phyloP scores from a whole-genome alignment of 2,113 vertebrate genomes.

The Bubo scandiacus region DNA sequence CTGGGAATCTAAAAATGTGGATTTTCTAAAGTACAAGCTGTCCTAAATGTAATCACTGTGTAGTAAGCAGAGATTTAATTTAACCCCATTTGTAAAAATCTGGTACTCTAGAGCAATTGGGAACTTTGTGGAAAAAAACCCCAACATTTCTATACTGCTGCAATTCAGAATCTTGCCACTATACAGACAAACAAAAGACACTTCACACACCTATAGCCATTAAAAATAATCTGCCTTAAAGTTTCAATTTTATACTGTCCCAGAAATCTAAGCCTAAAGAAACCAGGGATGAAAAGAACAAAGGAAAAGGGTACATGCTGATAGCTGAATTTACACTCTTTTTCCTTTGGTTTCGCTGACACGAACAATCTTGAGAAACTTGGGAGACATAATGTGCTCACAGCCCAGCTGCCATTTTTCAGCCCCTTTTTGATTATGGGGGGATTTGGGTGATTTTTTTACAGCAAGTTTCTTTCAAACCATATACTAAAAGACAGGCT shows the following conservation, averaged over 20 bases:
- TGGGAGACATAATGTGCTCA: not conserved
- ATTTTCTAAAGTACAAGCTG: slow-evolving; percentile 12
- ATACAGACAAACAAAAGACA: not conserved
- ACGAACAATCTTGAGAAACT: not conserved
- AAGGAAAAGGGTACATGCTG: not conserved
- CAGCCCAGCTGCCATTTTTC: not conserved
- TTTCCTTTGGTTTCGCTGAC: not conserved
- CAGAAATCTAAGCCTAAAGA: not conserved
- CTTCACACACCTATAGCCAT: not conserved
- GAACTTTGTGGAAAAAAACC: not conserved
- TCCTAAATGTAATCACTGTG: not conserved
- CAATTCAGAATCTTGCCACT: not conserved
- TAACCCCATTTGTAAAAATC: not conserved
- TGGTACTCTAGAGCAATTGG: not conserved
- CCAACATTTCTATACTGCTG: not conserved
- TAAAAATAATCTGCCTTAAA: not conserved
- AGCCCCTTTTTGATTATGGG: not conserved
- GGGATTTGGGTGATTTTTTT: not conserved
- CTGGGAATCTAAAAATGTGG: not conserved
- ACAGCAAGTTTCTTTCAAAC: not conserved
- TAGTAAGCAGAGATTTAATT: slow-evolving; percentile 8
- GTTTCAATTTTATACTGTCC: not conserved
- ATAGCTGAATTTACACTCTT: not conserved
- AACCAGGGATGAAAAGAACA: not conserved
- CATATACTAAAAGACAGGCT: not conserved